Evolutionary conservation across 2,797 vertebrate species (phyloP).

Genomic region (Sciurus carolinensis): DNA sequence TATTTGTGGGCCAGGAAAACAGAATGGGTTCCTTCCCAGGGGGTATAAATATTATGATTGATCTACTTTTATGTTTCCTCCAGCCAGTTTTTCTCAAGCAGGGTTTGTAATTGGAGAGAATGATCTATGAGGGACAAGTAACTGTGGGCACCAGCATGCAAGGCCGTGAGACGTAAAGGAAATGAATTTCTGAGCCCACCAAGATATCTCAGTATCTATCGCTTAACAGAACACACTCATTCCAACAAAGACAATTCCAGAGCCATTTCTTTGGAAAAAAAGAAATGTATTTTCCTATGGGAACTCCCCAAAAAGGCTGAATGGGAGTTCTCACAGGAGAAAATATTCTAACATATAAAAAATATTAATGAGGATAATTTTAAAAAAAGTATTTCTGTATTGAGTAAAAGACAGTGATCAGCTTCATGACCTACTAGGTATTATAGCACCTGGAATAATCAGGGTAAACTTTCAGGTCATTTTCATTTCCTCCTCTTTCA

Average conservation of each 20-base stretch:
- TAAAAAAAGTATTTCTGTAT: background rate
- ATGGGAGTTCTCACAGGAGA: constrained; percentile 2
- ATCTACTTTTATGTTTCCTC: constrained; percentile 76
- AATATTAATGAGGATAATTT: background rate
- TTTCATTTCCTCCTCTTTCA: background rate
- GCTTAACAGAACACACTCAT: constrained; percentile 53
- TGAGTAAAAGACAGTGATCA: background rate
- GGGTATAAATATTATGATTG: constrained; percentile 82
- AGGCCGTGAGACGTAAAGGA: constrained; percentile 76
- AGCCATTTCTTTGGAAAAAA: constrained; percentile 68
- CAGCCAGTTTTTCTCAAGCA: constrained; percentile 80
- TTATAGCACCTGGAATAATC: background rate
- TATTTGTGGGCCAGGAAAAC: constrained; percentile 72
- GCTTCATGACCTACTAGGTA: background rate
- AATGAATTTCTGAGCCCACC: constrained; percentile 80
- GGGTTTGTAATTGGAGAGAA: constrained; percentile 78
- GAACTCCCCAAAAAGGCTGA: constrained; percentile 65
- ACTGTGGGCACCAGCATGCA: constrained; percentile 64
- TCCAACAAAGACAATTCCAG: constrained; percentile 59
- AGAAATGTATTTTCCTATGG: constrained; percentile 62
- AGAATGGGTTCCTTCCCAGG: constrained; percentile 74
- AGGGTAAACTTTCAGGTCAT: background rate
- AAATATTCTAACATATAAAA: constrained; percentile 1
- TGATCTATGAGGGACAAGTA: constrained; percentile 77
- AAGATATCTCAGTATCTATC: constrained; percentile 75